Evolutionary conservation across 2,113 vertebrate genomes (phyloP).

Genomic region (Oceanodroma tethys): DNA sequence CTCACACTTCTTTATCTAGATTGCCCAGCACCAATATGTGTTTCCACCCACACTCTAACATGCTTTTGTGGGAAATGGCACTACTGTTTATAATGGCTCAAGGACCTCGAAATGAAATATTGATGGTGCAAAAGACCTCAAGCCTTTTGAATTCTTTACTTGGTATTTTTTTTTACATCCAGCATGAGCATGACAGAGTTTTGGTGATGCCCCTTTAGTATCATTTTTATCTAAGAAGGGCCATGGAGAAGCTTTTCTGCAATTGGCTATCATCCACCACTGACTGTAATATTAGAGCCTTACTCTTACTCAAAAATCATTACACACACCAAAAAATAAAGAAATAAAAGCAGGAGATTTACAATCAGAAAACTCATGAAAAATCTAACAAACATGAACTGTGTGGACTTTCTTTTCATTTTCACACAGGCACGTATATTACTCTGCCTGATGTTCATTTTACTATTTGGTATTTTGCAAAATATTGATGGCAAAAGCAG

Average conservation of each 20-base stretch:
- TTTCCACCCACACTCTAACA: slow-evolving; percentile 4
- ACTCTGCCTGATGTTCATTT: neutral
- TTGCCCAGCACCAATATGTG: slow-evolving; percentile 35
- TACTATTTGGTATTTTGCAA: slow-evolving; percentile 27
- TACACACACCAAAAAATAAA: neutral
- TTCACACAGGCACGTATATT: neutral
- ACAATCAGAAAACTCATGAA: neutral
- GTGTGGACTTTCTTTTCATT: neutral
- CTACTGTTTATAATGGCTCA: slow-evolving; percentile 18
- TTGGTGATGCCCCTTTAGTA: slow-evolving; percentile 5
- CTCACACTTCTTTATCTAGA: slow-evolving; percentile 55
- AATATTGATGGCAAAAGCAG: slow-evolving; percentile 29
- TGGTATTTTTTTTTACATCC: neutral
- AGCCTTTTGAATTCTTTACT: neutral
- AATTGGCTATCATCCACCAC: neutral
- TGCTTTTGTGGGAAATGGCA: slow-evolving; percentile 1
- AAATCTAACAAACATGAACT: neutral
- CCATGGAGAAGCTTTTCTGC: neutral
- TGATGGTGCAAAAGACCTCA: slow-evolving; percentile 17
- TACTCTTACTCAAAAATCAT: neutral
- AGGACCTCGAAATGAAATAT: neutral
- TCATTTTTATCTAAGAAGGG: slow-evolving; percentile 21
- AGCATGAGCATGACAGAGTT: neutral
- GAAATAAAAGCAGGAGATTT: neutral
- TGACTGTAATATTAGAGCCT: neutral